Conservation (phyloP, 2,888 invertebrate genomes). For the Troides aeacus region DNA sequence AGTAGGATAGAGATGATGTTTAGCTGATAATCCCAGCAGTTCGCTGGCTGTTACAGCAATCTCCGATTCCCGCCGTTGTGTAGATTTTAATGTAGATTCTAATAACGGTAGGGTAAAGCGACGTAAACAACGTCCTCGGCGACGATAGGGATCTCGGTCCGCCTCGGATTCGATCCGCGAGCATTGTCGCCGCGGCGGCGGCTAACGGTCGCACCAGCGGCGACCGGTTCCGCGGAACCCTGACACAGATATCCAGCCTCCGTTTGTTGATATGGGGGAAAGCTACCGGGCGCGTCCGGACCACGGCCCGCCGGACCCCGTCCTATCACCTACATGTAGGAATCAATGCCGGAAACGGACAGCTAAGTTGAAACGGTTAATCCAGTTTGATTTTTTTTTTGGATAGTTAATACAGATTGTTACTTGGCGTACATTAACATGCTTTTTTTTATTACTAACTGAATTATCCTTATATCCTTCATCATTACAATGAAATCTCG, state of each 20-base stretch:
- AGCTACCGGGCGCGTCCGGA: conserved; percentile 35
- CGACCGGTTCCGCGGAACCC: conserved; percentile 35
- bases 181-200: conserved; percentile 22
- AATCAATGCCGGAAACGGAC: conserved; percentile 19
- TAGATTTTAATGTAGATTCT: conserved; percentile 28
- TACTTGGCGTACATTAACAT: too few relatives aligned
- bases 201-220: conserved; percentile 26
- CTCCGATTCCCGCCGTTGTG: conserved; percentile 24
- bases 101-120: conserved; percentile 23
- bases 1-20: not conserved
- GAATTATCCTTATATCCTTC: too few relatives aligned
- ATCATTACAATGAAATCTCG: too few relatives aligned
- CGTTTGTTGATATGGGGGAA: conserved; percentile 39
- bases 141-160: conserved; percentile 26
- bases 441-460: too few relatives aligned
- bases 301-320: conserved; percentile 8
- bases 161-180: conserved; percentile 18
- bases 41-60: conserved; percentile 7
- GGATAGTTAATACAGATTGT: too few relatives aligned
- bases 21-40: conserved; percentile 5
- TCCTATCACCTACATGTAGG: conserved; percentile 4
- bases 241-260: conserved; percentile 37
- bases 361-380: not conserved
- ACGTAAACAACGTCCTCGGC: conserved; percentile 26
- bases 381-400: not conserved